These are phyloP conservation scores for Apistogramma diplotaenia DNA, from an alignment of 2,113 vertebrate species.

Conservation along the genomic window DNA sequence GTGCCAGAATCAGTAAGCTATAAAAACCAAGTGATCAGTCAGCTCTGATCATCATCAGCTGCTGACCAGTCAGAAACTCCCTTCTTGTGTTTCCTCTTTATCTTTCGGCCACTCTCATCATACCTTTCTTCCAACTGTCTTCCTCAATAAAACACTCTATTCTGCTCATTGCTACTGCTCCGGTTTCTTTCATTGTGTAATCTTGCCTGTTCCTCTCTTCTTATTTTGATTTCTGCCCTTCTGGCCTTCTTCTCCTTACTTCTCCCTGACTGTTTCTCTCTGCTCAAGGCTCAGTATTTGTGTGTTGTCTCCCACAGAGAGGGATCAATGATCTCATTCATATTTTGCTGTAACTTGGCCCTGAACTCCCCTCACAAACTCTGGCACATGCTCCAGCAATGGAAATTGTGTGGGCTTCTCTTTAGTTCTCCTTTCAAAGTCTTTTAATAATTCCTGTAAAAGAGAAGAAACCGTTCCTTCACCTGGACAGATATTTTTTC, in stretches of 20 bases:
- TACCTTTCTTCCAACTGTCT: conserved; percentile 11
- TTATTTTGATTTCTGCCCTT: conserved; percentile 26
- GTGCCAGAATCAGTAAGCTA: not conserved
- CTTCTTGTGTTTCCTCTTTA: not conserved
- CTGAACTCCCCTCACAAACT: conserved; percentile 42
- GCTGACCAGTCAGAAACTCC: conserved; percentile 9
- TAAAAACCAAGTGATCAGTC: conserved; percentile 30
- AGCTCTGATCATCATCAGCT: conserved; percentile 14
- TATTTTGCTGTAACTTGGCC: conserved; percentile 34
- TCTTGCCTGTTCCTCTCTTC: conserved; percentile 15
- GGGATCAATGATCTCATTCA: conserved; percentile 59
- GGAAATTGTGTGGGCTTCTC: not conserved
- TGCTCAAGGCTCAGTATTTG: conserved; percentile 57
- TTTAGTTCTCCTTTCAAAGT: conserved; percentile 15
- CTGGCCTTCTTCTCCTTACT: not conserved
- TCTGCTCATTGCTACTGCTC: not conserved
- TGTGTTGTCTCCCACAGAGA: conserved; percentile 22
- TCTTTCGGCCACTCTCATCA: conserved; percentile 17
- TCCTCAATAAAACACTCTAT: conserved; percentile 23
- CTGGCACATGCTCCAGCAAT: not conserved
- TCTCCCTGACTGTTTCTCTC: not conserved
- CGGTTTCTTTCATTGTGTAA: conserved; percentile 14
- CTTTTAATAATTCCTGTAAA: not conserved
- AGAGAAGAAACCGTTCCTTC: not conserved
- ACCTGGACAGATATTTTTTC: not conserved